These are phyloP conservation scores for Dryas iulia DNA, from an alignment of 1,140 invertebrate species.

Conservation along the genomic window DNA sequence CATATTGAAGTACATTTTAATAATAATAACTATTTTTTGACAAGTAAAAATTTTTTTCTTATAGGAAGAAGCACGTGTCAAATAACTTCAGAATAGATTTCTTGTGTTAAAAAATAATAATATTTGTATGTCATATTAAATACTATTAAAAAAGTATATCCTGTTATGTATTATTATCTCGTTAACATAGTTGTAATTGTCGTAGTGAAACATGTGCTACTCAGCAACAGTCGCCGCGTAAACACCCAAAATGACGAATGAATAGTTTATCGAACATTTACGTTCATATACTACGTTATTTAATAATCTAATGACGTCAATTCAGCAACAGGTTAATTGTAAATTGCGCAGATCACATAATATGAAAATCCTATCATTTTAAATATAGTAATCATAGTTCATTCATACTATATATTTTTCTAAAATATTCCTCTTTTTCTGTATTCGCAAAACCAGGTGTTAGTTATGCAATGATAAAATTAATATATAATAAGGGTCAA, in stretches of 20 bases:
- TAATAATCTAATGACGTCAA: slow-evolving; percentile 7
- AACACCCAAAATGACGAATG: slow-evolving; percentile 19
- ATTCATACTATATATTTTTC: background rate
- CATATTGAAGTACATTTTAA: background rate
- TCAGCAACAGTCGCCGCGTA: slow-evolving; percentile 3
- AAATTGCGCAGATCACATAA: too few species aligned
- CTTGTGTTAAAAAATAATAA: too few species aligned
- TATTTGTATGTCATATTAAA: too few species aligned
- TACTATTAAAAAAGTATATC: too few species aligned
- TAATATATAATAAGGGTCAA: background rate
- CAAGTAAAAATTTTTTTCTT: too few species aligned
- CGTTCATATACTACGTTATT: slow-evolving; percentile 4
- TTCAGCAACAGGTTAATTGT: background rate
- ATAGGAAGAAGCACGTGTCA: too few species aligned
- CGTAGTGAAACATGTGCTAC: background rate
- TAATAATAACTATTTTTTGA: too few species aligned
- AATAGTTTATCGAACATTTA: slow-evolving; percentile 1
- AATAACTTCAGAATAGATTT: too few species aligned
- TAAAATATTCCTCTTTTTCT: background rate
- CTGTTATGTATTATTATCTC: too few species aligned
- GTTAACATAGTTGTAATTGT: background rate
- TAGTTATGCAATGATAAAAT: too few species aligned
- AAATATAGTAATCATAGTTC: background rate
- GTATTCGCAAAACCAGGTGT: too few species aligned
- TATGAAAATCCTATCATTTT: background rate